Evolutionary conservation across 2,888 invertebrate species (phyloP).

Genomic region (Gerris lacustris): DNA sequence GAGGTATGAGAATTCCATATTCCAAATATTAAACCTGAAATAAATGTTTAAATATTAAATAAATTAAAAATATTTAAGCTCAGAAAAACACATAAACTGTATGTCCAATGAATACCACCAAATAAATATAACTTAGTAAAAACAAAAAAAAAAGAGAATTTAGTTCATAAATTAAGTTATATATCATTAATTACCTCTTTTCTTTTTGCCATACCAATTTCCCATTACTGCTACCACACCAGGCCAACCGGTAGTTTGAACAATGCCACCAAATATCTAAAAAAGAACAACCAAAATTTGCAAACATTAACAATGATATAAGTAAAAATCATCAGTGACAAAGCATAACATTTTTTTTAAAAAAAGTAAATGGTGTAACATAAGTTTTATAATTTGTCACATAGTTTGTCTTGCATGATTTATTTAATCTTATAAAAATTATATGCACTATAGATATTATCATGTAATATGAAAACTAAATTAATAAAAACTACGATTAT

Average conservation of each 20-base stretch:
- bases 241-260: conserved; percentile 93
- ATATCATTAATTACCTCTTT: conserved; percentile 46
- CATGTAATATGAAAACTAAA: no score
- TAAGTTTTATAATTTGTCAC: no score
- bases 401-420: no score
- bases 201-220: conserved; percentile 93
- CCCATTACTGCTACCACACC: conserved; percentile 85
- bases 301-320: not conserved
- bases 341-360: no score
- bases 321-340: conserved; percentile 4
- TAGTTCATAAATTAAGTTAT: no score
- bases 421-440: no score
- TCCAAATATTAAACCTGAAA: conserved; percentile 68
- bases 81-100: not conserved
- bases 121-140: conserved; percentile 7
- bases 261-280: conserved; percentile 50
- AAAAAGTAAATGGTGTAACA: no score
- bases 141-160: not conserved
- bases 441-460: no score
- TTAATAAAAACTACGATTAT: no score
- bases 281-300: conserved; percentile 13
- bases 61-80: not conserved
- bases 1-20: conserved; percentile 97
- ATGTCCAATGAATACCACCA: not conserved
- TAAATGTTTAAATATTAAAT: not conserved